Conservation (phyloP, 1,140 invertebrate species). For the Ceratina japonica region DNA sequence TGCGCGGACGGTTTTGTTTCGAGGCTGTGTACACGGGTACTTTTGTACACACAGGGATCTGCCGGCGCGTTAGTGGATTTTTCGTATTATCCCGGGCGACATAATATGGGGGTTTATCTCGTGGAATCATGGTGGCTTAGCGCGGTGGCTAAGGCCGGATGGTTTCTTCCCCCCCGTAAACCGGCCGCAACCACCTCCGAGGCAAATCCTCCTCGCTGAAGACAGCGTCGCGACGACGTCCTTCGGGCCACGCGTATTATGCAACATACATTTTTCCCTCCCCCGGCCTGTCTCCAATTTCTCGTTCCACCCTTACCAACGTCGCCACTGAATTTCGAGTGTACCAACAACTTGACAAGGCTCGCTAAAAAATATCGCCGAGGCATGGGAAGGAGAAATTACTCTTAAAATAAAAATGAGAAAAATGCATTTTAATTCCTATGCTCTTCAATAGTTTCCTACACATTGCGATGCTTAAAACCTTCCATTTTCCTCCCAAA, state of each 20-base stretch:
- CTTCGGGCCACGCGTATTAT: conserved; percentile 54
- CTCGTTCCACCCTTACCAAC: conserved; percentile 50
- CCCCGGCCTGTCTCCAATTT: conserved; percentile 57
- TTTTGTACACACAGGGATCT: conserved; percentile 16
- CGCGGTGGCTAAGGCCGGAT: conserved; percentile 26
- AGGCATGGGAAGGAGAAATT: conserved; percentile 33
- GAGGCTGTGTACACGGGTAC: conserved; percentile 2
- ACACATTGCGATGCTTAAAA: too few relatives aligned
- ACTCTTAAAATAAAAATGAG: neutral
- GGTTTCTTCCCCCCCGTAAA: conserved; percentile 50
- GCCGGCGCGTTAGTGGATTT: conserved; percentile 52
- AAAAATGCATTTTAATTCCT: too few relatives aligned
- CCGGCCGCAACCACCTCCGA: conserved; percentile 50
- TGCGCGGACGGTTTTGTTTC: too few relatives aligned
- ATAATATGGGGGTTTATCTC: conserved; percentile 70
- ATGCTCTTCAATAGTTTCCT: too few relatives aligned
- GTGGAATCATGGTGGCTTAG: conserved; percentile 67
- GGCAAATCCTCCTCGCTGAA: conserved; percentile 66
- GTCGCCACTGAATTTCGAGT: conserved; percentile 53
- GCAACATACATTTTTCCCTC: conserved; percentile 28
- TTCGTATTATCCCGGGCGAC: conserved; percentile 64
- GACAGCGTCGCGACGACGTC: conserved; percentile 59
- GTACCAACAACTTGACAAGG: conserved; percentile 55
- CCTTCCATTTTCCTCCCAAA: conserved; percentile 56
- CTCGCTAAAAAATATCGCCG: conserved; percentile 52